Percentiles rank a stretch among this genome's conserved stretches.
Conservation (phyloP, 2,888 invertebrate species). For the Anorthoa munda region DNA sequence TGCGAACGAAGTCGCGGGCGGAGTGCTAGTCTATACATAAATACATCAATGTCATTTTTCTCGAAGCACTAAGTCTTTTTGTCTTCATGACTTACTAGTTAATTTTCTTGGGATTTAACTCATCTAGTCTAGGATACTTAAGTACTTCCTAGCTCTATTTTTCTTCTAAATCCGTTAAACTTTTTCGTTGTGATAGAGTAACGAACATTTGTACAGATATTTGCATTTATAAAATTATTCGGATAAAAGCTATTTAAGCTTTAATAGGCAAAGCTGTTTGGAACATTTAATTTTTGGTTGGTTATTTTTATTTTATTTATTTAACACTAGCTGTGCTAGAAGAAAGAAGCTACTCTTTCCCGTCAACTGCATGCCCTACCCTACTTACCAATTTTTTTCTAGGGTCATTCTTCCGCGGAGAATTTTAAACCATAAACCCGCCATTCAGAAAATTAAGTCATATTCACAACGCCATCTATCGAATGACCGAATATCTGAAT, state of each 20-base stretch:
- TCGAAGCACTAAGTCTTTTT: background rate
- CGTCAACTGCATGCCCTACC: too few relatives aligned
- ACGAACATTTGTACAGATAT: constrained; percentile 7
- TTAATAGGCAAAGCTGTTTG: background rate
- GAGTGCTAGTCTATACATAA: too few relatives aligned
- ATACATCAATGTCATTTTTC: background rate
- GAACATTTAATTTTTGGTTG: background rate
- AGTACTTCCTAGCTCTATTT: background rate
- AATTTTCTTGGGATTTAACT: constrained; percentile 8
- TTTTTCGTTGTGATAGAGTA: constrained; percentile 22
- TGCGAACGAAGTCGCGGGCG: too few relatives aligned
- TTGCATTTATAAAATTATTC: background rate
- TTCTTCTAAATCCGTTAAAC: constrained; percentile 2
- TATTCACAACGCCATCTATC: too few relatives aligned
- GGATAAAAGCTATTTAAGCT: background rate
- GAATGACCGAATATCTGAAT: too few relatives aligned
- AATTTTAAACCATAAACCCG: too few relatives aligned
- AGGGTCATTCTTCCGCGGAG: too few relatives aligned
- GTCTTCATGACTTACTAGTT: constrained; percentile 1
- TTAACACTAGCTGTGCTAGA: too few relatives aligned
- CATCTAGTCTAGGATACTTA: background rate
- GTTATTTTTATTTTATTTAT: too few relatives aligned
- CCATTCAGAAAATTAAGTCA: too few relatives aligned
- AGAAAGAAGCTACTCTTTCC: too few relatives aligned
- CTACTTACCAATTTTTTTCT: too few relatives aligned